These are phyloP conservation scores for Macropodus opercularis DNA, from an alignment of 2,797 vertebrate species.

Conservation along the genomic window DNA sequence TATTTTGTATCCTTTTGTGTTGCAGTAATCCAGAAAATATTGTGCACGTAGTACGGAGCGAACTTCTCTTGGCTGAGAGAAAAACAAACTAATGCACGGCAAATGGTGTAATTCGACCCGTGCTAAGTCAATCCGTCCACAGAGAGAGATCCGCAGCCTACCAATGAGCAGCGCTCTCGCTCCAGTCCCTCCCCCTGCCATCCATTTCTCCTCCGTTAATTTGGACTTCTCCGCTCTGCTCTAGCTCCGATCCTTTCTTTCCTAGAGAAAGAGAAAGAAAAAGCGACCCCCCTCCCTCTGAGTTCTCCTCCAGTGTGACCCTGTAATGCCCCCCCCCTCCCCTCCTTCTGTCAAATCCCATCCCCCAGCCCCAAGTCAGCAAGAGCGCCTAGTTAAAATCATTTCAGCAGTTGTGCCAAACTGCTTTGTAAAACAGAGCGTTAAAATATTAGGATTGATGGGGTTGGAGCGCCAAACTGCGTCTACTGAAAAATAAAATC, in stretches of 20 bases:
- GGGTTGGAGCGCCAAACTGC: background rate
- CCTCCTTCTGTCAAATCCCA: conserved; percentile 58
- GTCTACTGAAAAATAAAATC: background rate
- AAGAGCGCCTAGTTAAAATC: conserved; percentile 74
- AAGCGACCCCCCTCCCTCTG: conserved; percentile 64
- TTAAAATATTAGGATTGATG: conserved; percentile 42
- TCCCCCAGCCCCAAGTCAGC: conserved; percentile 76
- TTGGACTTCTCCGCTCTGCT: conserved; percentile 67
- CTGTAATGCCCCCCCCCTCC: conserved; percentile 67
- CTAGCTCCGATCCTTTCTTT: conserved; percentile 75
- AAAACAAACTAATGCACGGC: conserved; percentile 88
- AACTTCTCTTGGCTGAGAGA: conserved; percentile 80
- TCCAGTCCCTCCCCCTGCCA: conserved; percentile 78
- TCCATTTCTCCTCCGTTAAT: conserved; percentile 64
- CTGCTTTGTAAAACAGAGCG: conserved; percentile 59
- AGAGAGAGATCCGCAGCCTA: conserved; percentile 73
- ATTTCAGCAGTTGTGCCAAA: conserved; percentile 68
- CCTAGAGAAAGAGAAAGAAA: conserved; percentile 63
- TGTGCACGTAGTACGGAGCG: conserved; percentile 63
- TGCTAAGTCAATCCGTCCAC: conserved; percentile 85
- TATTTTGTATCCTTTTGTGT: conserved; percentile 65
- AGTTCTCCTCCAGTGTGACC: conserved; percentile 75
- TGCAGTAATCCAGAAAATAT: conserved; percentile 59
- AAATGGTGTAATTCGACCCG: conserved; percentile 91
- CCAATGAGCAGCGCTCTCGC: conserved; percentile 76